Evolutionary conservation across 1,140 invertebrate genomes (phyloP), one percentile per base, ranked within the genome.

Genomic region (Elymnias hypermnestra): DNA sequence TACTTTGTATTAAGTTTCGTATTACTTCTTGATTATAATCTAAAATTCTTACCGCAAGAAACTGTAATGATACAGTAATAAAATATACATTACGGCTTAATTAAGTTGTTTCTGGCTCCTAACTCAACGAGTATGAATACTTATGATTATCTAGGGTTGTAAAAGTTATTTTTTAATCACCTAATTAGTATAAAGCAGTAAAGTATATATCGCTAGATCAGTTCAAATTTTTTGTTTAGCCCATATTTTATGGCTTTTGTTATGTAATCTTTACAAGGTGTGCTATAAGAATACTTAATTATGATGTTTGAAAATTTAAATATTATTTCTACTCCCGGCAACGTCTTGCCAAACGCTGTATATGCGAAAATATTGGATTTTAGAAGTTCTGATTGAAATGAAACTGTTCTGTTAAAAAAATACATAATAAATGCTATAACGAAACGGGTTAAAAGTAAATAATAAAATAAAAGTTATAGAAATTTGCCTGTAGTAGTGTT

Each of bases 71-170:
- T 54, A 54, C 31, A 28, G 47, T 42, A 59, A 56, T 57, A 55
- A 64, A 60, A 53, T 54, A 47, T 33, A 49, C 50, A 61, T 53
- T 51, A 49, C 37, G 28, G 8, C 56, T 59, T 63, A 63, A 59
- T 63, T 63, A 53, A 56, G 60, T 53, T 53, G 52, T 56, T 59
- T 39, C 47, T 50, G 36, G 40, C 29, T 50, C 41, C 10, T 44
- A 33, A 43, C 26, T 43, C 33, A 33, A 43, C 40, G 38, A 36
- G 26, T 45, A 35, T 45, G 49, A 51, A 44, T 52, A 43, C 35
- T 40, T 31, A 31, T 45, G 28, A 44, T 40, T 52, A 40, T 28
- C 35, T 43, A 35, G 41, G 49, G 49, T 36, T 25, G 49, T 52
- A 51, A 51, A 51, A 41, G 41, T 37, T 40, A 41, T 41, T 43